phyloP scores from a whole-genome alignment of 2,797 vertebrate genomes.

The Tiaroga cobitis region DNA sequence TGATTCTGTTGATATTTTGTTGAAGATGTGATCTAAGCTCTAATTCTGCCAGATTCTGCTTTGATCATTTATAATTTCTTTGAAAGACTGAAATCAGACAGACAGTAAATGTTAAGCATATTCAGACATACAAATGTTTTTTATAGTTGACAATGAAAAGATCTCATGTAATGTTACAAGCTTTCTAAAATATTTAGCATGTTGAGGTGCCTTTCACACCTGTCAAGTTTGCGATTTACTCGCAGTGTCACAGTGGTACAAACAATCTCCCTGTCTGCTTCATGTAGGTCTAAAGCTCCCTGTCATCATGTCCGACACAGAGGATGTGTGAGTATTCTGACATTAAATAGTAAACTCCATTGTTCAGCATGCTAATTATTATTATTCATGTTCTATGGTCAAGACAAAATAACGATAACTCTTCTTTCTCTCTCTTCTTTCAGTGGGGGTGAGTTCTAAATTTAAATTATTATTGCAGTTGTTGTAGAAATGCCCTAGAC shows the following conservation, averaged over 20 bases:
- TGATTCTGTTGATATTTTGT: not conserved
- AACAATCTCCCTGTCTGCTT: slow-evolving; percentile 37
- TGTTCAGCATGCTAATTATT: not conserved
- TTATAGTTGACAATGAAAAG: not conserved
- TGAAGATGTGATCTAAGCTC: not conserved
- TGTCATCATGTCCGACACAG: slow-evolving; percentile 90
- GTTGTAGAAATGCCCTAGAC: not conserved
- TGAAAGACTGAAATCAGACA: not conserved
- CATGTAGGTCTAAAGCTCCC: slow-evolving; percentile 74
- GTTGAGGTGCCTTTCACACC: not conserved
- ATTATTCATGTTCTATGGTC: not conserved
- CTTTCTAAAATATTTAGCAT: slow-evolving; percentile 8
- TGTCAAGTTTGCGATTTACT: not conserved
- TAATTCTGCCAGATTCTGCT: not conserved
- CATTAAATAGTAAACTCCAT: not conserved
- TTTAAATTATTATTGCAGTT: not conserved
- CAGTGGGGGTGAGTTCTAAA: slow-evolving; percentile 88
- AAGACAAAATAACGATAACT: not conserved
- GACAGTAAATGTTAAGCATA: not conserved
- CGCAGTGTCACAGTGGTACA: not conserved
- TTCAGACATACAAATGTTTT: not conserved
- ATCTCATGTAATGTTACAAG: slow-evolving; percentile 4
- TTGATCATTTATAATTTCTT: not conserved
- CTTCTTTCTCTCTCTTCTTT: slow-evolving; percentile 52
- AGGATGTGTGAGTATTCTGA: slow-evolving; percentile 87